Evolutionary conservation across 2,113 vertebrate genomes (phyloP), one percentile per base, ranked within the genome.

Genomic region (Oryzias javanicus): DNA sequence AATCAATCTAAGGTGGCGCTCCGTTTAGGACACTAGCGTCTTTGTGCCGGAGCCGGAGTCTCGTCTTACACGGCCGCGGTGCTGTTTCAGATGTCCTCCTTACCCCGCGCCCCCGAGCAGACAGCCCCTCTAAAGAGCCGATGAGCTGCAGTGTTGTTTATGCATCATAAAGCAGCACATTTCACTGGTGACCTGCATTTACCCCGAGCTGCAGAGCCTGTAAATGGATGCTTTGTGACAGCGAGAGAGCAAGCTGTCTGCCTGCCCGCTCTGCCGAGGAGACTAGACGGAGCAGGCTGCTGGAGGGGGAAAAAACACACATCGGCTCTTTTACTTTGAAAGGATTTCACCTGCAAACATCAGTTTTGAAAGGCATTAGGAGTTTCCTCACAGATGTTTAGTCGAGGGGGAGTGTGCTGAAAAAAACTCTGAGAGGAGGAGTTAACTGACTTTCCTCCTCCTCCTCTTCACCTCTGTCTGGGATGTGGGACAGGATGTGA

Each of bases 191-290:
- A 85, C 86, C 83, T 72, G 74, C 64, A 48, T 80, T 79, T 71
- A 55, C 60, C 79, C 85, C 35, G 71, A 1, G 25, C 65, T 19
- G 17, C 64, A 7, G 50, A 50, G 76, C 48, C 67, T 67, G 49
- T 76, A 70, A 80, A 81, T 72, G 70, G 72, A 79, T 72, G 79
- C 79, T 82, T 82, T 79, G 85, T 84, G 83, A 80, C 81, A 82
- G 73, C 55, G 73, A 68, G 72, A 59, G 69, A 58, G 71, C 20
- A 49, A 67, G 56, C 67, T 48, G 64, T 48, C 46, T 25, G 47
- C 65, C 16, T 8, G 65, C 62, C 60, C 2, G 18, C 67, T 62
- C 67, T 47, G 50, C 55, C 24, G 18, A 54, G 20, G 47, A 67
- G 61, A 58, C 60, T 1, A 18, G 65, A 60, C 59, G 49, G 42